Conservation (phyloP, 2,797 vertebrate genomes). For the Eulemur rubriventer region DNA sequence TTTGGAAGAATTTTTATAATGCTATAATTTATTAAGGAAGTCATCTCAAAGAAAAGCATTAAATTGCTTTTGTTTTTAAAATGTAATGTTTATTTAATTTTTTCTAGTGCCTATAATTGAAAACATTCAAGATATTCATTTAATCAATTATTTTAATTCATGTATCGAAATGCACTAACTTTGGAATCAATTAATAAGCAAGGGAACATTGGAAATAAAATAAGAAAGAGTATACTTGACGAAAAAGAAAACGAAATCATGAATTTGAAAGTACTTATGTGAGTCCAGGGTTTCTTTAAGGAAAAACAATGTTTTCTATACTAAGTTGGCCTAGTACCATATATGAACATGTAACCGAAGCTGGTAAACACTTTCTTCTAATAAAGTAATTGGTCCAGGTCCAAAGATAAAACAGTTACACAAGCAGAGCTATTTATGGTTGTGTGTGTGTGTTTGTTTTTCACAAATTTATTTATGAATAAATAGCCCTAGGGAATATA, state of each 20-base stretch:
- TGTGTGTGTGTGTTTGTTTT: not conserved
- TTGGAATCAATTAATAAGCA: not conserved
- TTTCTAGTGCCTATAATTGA: not conserved
- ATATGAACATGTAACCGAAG: not conserved
- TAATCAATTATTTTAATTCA: not conserved
- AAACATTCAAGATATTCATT: not conserved
- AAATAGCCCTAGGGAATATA: not conserved
- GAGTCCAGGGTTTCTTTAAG: not conserved
- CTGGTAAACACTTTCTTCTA: not conserved
- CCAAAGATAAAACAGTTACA: not conserved
- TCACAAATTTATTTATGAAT: not conserved
- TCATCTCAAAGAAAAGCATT: not conserved
- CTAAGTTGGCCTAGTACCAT: not conserved
- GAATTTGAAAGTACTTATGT: not conserved
- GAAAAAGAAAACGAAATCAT: not conserved
- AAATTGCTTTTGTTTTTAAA: not conserved
- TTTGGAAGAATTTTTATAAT: not conserved
- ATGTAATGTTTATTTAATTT: not conserved
- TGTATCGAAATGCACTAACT: not conserved
- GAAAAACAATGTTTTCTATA: not conserved
- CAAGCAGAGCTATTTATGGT: not conserved
- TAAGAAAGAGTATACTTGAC: not conserved
- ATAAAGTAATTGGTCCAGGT: not conserved
- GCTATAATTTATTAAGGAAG: not conserved
- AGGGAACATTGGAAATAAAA: not conserved